phyloP scores from a whole-genome alignment of 2,797 vertebrate genomes.

The Coreius guichenoti region DNA sequence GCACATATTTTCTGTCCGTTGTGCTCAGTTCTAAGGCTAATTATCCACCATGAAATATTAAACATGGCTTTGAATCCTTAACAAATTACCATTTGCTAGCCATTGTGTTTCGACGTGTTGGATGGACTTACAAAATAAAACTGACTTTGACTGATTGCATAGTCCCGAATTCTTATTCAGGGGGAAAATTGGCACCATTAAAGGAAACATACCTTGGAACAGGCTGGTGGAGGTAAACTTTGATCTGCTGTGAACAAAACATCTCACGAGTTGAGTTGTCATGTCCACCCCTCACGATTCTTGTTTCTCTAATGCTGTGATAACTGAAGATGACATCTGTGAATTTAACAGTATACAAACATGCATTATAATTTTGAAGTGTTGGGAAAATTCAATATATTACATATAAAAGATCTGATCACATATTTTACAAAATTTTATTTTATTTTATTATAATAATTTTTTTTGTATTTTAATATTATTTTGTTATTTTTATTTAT shows the following conservation, averaged over 20 bases:
- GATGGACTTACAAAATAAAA: conserved; percentile 70
- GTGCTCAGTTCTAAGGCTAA: conserved; percentile 64
- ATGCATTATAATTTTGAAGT: not conserved
- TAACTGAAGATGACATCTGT: not conserved
- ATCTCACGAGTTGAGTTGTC: not conserved
- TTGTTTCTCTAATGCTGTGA: not conserved
- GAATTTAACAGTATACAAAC: not conserved
- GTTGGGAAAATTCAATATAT: not conserved
- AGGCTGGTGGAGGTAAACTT: conserved; percentile 62
- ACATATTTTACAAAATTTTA: not conserved
- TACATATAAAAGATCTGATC: not conserved
- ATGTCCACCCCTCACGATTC: not conserved
- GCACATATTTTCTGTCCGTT: conserved; percentile 52
- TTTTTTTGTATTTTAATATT: not conserved
- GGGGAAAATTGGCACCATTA: conserved; percentile 79
- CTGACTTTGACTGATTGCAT: conserved; percentile 80
- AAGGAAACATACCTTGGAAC: conserved; percentile 73
- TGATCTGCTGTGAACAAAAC: conserved; percentile 58
- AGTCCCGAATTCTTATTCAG: conserved; percentile 73
- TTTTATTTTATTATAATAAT: not conserved
- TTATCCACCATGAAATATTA: conserved; percentile 67
- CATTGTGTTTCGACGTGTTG: conserved; percentile 63
- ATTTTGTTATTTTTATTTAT: not conserved
- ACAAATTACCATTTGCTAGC: conserved; percentile 70
- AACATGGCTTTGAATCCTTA: conserved; percentile 60